Evolutionary conservation across 2,888 invertebrate genomes (phyloP).

Genomic region (Lasioglossum morio): DNA sequence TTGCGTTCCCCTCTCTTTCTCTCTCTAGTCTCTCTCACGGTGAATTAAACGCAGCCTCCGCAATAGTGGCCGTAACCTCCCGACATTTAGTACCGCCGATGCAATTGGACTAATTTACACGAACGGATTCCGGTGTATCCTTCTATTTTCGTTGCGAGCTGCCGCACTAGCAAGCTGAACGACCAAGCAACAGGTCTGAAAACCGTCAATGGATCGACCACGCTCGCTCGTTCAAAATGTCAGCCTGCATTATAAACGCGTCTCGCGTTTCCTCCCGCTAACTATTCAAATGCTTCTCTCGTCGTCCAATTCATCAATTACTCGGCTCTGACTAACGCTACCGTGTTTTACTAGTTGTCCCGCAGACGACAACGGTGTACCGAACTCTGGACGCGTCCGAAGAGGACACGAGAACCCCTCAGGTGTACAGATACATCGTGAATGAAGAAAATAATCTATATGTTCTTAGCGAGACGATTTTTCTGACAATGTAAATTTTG

Average conservation of each 20-base stretch:
- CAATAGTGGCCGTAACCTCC: slow-evolving; percentile 25
- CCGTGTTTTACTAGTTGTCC: background rate
- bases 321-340: background rate
- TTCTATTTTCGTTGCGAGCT: slow-evolving; percentile 45
- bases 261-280: slow-evolving; percentile 30
- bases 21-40: slow-evolving; percentile 30
- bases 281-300: slow-evolving; percentile 17
- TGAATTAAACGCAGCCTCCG: slow-evolving; percentile 50
- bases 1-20: slow-evolving; percentile 14
- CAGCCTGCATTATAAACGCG: slow-evolving; percentile 21
- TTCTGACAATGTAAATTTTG: no score
- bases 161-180: background rate
- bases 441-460: background rate
- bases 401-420: background rate
- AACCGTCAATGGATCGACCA: slow-evolving; percentile 48
- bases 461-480: background rate
- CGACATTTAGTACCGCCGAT: slow-evolving; percentile 43
- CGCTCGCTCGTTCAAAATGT: slow-evolving; percentile 43
- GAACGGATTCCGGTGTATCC: slow-evolving; percentile 18
- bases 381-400: background rate
- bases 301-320: slow-evolving; percentile 21
- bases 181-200: slow-evolving; percentile 45
- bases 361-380: background rate
- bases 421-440: background rate
- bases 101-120: slow-evolving; percentile 52